These are phyloP conservation scores for Lipotes vexillifer DNA, from an alignment of 2,113 vertebrate genomes.

Conservation along the genomic window DNA sequence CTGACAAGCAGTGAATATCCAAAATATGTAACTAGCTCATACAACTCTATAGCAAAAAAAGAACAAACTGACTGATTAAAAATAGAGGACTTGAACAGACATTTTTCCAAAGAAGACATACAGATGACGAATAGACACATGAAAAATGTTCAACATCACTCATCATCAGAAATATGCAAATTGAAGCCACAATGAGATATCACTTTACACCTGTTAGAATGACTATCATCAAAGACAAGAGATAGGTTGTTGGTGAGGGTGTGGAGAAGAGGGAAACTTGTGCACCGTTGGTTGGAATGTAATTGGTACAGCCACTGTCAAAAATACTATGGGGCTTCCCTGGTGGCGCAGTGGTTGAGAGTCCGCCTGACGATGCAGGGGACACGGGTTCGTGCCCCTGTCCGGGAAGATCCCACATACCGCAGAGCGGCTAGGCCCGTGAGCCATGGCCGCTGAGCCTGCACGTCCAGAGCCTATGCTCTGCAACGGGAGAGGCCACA, in stretches of 20 bases:
- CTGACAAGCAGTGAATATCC: neutral
- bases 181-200: neutral
- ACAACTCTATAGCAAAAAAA: neutral
- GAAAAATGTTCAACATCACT: neutral
- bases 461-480: too few species aligned
- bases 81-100: neutral
- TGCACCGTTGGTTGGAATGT: neutral
- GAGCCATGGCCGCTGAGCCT: too few species aligned
- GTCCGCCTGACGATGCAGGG: too few species aligned
- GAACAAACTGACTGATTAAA: neutral
- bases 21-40: neutral
- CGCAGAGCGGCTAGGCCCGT: fast-evolving
- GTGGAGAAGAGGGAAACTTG: neutral
- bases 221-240: neutral
- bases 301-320: neutral
- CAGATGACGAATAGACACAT: neutral
- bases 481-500: too few species aligned
- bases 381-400: fast-evolving
- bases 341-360: too few species aligned
- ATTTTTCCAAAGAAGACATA: neutral
- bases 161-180: neutral
- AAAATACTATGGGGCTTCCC: neutral
- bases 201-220: neutral
- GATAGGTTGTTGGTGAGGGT: neutral
- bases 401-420: too few species aligned